A percentile compares a stretch with the other conserved stretches of the same genome.
Evolutionary conservation across 2,797 vertebrate genomes (phyloP).

Genomic region (Smutsia gigantea): DNA sequence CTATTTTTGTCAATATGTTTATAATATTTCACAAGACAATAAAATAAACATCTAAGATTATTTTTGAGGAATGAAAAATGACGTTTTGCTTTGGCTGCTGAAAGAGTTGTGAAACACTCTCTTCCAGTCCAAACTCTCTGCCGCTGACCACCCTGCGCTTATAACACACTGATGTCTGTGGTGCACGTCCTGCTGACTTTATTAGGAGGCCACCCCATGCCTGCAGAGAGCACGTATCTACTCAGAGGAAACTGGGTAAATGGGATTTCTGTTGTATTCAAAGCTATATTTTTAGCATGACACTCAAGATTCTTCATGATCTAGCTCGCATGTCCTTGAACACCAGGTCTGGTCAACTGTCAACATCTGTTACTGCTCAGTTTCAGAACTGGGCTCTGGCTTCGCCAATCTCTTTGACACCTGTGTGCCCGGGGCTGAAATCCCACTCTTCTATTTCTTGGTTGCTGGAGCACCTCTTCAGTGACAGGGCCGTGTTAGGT

Average conservation of each 20-base stretch:
- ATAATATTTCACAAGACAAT: background rate
- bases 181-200: accelerated
- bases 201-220: accelerated
- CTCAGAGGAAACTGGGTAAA: background rate
- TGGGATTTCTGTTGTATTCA: no score
- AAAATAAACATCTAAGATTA: background rate
- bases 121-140: background rate
- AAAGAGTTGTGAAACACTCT: background rate
- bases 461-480: background rate
- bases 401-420: background rate
- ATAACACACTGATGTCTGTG: accelerated
- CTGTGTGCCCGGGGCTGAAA: background rate
- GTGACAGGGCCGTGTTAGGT: accelerated
- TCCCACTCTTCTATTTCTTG: background rate
- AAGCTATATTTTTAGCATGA: background rate
- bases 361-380: background rate
- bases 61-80: background rate
- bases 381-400: accelerated
- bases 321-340: background rate
- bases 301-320: background rate
- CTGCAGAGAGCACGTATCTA: background rate
- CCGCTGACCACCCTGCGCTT: accelerated
- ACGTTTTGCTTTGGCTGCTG: background rate
- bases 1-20: background rate
- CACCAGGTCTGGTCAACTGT: background rate